Evolutionary conservation across 2,113 vertebrate genomes (phyloP), one percentile per base, ranked within the genome.

Genomic region (Pontoporia blainvillei): DNA sequence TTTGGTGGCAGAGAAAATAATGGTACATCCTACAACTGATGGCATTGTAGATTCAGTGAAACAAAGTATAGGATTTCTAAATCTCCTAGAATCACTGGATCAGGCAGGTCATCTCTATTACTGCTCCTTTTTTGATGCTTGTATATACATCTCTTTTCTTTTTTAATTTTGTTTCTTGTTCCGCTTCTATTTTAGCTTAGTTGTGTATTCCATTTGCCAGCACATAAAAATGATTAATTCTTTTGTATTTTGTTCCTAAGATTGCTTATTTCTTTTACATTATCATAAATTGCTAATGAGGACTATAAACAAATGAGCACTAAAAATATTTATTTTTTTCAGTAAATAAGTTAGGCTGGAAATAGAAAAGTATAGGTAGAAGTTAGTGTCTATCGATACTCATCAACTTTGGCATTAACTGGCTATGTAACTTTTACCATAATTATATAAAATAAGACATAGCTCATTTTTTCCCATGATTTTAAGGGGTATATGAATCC

Each of bases 221-320:
- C 36, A 93, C 59, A 66, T 81, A 92, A 91, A 97, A 94, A 83
- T 95, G 69, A 94, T 94, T 91, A 64, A 89, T 91, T 96, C 86
- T 96, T 82, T 17, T 86, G 64, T 75, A 34, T 81, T 95, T 96
- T 95, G 85, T 95, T 94, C 27, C 82, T 54, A 46, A 75, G 66
- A 57, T 5, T 82, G 12, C 46, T 34, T 72, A 96, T 95, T 86
- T 29, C 49, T 71, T 93, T 86, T 87, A 41, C 3, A 36, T 82
- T 46, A 86, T 71, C 49, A 62, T 84, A 91, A 79, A 75, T 93
- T 96, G 41, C n/a, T 85, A 94, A 88, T 87, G 71, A 95, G 31
- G 31, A 78, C 7, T 86, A 66, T 7, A 69, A 94, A 85, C 49
- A 46, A 39, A 46, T 39, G 8, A 93, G 52, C 36, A 69, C 62